Evolutionary conservation across 2,113 vertebrate species (phyloP).

Genomic region (Boleophthalmus pectinirostris): DNA sequence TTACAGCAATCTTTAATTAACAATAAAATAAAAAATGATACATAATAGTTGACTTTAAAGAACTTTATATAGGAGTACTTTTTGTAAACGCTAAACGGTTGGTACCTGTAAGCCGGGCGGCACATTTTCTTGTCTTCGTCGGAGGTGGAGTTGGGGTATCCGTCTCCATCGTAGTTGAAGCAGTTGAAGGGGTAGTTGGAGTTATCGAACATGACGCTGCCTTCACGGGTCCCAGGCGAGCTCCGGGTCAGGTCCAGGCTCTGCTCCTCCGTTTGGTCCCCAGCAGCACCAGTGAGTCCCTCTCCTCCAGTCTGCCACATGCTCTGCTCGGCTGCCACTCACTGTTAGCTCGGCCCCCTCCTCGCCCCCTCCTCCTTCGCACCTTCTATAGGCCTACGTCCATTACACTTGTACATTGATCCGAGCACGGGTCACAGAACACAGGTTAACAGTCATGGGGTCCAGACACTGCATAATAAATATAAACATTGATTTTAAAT

Average conservation of each 20-base stretch:
- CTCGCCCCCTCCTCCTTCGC: neutral
- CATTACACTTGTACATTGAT: slow-evolving; percentile 20
- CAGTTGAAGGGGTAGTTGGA: slow-evolving; percentile 97
- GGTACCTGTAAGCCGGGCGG: slow-evolving; percentile 93
- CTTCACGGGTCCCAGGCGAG: slow-evolving; percentile 10
- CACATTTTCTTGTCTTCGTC: slow-evolving; percentile 93
- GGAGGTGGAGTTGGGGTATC: slow-evolving; percentile 87
- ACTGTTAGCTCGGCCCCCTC: slow-evolving; percentile 35
- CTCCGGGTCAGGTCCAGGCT: neutral
- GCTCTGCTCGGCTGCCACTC: slow-evolving; percentile 55
- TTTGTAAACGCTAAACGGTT: neutral
- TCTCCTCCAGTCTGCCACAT: slow-evolving; percentile 48
- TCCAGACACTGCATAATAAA: neutral
- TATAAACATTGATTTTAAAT: neutral
- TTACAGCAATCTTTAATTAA: too few species aligned
- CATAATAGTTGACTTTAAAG: neutral
- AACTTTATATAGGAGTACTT: too few species aligned
- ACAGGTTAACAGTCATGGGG: neutral
- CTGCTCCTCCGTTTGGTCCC: slow-evolving; percentile 23
- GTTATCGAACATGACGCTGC: slow-evolving; percentile 89
- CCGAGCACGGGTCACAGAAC: neutral
- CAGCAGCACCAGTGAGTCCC: slow-evolving; percentile 35
- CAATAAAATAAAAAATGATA: neutral
- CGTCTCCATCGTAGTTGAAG: slow-evolving; percentile 94
- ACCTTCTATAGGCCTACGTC: slow-evolving; percentile 24